These are phyloP conservation scores for Erinaceus europaeus DNA, from an alignment of 2,113 vertebrate genomes.

Conservation along the genomic window DNA sequence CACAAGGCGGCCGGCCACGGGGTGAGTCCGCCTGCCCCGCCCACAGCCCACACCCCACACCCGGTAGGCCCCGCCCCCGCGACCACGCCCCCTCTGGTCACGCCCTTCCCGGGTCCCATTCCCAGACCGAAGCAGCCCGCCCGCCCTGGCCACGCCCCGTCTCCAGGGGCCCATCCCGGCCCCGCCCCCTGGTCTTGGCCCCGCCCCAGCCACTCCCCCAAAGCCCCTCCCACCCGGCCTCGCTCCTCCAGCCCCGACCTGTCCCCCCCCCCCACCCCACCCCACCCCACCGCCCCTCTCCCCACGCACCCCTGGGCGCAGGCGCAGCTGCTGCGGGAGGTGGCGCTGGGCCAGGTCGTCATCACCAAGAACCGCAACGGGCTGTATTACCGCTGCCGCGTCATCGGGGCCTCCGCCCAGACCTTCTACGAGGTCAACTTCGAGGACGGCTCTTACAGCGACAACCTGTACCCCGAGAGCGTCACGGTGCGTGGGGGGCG, in stretches of 20 bases:
- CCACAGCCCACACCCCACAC: neutral
- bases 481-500: constrained; percentile 83
- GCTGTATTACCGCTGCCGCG: constrained; percentile 91
- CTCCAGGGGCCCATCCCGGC: too few species aligned
- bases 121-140: too few species aligned
- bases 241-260: too few species aligned
- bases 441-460: constrained; percentile 95
- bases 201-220: neutral
- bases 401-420: constrained; percentile 91
- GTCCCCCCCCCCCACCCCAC: neutral
- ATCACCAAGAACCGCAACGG: constrained; percentile 92
- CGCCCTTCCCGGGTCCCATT: too few species aligned
- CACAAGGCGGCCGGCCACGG: constrained; percentile 83
- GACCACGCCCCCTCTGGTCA: too few species aligned
- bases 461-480: constrained; percentile 95
- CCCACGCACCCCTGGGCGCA: neutral
- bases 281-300: neutral
- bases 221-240: accelerated
- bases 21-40: constrained; percentile 73
- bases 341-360: constrained; percentile 90
- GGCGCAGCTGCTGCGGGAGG: constrained; percentile 74
- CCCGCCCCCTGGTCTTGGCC: too few species aligned
- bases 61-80: accelerated
- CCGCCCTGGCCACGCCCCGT: accelerated
- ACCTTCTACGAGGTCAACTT: constrained; percentile 97